These are phyloP conservation scores for Temnothorax longispinosus DNA, from an alignment of 1,140 invertebrate species.

Conservation along the genomic window DNA sequence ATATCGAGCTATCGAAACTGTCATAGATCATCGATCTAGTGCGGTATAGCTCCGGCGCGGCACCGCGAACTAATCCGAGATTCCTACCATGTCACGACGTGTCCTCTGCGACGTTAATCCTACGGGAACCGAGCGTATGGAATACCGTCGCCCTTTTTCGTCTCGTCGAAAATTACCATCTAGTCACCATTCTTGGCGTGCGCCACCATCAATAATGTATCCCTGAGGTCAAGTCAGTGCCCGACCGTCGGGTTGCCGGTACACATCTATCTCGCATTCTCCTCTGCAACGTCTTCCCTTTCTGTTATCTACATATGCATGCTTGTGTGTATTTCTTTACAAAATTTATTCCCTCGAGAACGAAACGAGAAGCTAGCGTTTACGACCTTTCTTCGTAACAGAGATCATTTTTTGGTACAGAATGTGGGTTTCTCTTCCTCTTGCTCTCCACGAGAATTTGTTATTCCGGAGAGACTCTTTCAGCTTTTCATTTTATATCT, in stretches of 20 bases:
- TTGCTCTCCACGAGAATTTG: not conserved
- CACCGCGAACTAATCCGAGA: slow-evolving; percentile 55
- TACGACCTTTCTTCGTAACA: slow-evolving; percentile 19
- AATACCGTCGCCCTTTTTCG: slow-evolving; percentile 58
- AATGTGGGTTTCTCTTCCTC: not conserved
- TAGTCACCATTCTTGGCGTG: slow-evolving; percentile 70
- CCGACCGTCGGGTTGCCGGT: slow-evolving; percentile 30
- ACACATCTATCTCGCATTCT: slow-evolving; percentile 56
- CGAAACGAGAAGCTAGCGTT: slow-evolving; percentile 35
- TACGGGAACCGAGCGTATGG: slow-evolving; percentile 51
- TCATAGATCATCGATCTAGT: slow-evolving; percentile 15
- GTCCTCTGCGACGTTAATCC: slow-evolving; percentile 59
- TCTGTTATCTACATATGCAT: slow-evolving; percentile 46
- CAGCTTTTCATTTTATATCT: not conserved
- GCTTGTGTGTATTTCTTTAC: slow-evolving; percentile 41
- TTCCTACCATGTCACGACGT: slow-evolving; percentile 61
- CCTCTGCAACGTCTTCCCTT: slow-evolving; percentile 28
- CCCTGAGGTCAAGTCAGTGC: slow-evolving; percentile 59
- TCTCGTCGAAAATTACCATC: slow-evolving; percentile 70
- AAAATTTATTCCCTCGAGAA: slow-evolving; percentile 40
- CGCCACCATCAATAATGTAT: slow-evolving; percentile 70
- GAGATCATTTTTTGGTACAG: slow-evolving; percentile 16
- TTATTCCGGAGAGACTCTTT: not conserved
- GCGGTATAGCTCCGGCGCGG: not conserved
- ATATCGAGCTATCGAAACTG: slow-evolving; percentile 37